Conservation (phyloP, 1,140 invertebrate genomes). For the Pemphigus obesinymphae region DNA sequence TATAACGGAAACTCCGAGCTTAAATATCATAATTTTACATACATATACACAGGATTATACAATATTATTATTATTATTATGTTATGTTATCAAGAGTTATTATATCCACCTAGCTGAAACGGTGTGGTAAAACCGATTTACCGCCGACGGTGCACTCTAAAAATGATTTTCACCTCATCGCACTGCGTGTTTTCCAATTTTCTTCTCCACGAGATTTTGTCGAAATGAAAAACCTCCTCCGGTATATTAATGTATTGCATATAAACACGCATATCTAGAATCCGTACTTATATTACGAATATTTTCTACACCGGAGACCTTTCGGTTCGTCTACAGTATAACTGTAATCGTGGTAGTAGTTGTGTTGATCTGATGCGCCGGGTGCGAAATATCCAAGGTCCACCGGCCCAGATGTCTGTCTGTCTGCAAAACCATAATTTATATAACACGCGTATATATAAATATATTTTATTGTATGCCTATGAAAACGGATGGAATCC, state of each 20-base stretch:
- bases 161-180: background rate
- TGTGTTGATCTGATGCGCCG: background rate
- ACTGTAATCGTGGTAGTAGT: background rate
- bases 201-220: background rate
- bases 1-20: no score
- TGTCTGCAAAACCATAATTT: background rate
- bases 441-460: no score
- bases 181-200: conserved; percentile 9
- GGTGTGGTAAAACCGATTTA: background rate
- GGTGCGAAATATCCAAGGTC: background rate
- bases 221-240: background rate
- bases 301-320: background rate
- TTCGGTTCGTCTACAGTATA: background rate
- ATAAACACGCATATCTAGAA: background rate
- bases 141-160: background rate
- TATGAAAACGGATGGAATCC: no score
- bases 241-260: background rate
- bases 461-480: no score
- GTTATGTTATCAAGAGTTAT: no score
- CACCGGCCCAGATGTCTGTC: background rate
- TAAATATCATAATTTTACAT: no score
- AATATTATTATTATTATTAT: no score
- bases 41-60: no score
- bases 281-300: background rate
- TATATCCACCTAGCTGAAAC: no score